These are phyloP conservation scores for Idaea straminata DNA, from an alignment of 2,888 invertebrate species.

Conservation along the genomic window DNA sequence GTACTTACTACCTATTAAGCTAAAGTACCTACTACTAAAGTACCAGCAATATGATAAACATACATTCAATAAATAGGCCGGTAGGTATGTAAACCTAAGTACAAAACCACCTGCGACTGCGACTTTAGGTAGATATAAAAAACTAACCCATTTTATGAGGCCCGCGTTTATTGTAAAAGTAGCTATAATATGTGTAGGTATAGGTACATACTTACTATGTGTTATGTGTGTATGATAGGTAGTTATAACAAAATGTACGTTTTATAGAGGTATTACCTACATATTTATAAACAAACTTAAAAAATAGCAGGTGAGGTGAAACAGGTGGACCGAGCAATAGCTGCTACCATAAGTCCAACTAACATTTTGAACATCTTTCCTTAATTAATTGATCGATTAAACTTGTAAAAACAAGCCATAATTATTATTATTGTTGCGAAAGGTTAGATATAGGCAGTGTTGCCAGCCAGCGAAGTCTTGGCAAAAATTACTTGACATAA, in stretches of 20 bases:
- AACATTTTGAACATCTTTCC: background rate
- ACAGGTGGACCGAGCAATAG: conserved; percentile 1
- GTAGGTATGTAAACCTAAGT: conserved; percentile 8
- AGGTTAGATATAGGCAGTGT: background rate
- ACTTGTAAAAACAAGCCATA: background rate
- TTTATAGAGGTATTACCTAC: conserved; percentile 22
- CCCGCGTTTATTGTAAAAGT: conserved; percentile 38
- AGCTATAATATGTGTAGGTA: background rate
- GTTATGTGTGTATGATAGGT: no score
- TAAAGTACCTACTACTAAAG: no score
- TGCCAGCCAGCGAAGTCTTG: no score
- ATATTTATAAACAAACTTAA: conserved; percentile 36
- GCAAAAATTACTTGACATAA: no score
- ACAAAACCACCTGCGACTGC: conserved; percentile 57
- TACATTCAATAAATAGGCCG: conserved; percentile 10
- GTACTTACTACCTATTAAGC: no score
- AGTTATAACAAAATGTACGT: background rate
- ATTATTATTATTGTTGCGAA: background rate
- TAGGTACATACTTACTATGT: no score
- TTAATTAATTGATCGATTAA: background rate
- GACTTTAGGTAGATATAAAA: conserved; percentile 24
- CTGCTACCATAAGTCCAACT: background rate
- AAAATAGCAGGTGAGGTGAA: conserved; percentile 13
- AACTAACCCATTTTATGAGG: conserved; percentile 51
- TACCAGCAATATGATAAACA: background rate